Evolutionary conservation across 1,140 invertebrate genomes (phyloP).

Genomic region (Heliothis subflexa): DNA sequence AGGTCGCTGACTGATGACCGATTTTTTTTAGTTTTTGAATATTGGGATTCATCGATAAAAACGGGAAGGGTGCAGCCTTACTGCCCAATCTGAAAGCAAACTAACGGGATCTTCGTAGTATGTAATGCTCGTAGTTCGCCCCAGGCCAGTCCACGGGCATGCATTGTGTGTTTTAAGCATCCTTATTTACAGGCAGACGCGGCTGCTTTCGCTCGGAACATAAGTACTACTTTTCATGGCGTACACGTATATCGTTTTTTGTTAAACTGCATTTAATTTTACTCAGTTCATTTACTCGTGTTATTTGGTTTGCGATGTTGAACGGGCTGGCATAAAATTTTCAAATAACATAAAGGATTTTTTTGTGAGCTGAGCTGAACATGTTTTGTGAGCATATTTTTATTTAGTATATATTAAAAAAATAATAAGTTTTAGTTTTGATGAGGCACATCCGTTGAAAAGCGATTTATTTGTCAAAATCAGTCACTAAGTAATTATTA

Average conservation of each 20-base stretch:
- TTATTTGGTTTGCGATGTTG: background rate
- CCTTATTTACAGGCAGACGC: constrained; percentile 30
- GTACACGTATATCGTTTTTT: constrained; percentile 1
- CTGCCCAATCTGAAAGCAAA: constrained; percentile 8
- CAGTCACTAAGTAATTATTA: no score
- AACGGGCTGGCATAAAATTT: background rate
- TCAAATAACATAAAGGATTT: background rate
- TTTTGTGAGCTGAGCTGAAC: no score
- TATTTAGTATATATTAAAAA: no score
- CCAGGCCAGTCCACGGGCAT: constrained; percentile 1
- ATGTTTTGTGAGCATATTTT: no score
- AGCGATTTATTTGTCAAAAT: no score
- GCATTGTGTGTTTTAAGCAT: constrained; percentile 36
- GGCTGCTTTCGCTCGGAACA: constrained; percentile 11
- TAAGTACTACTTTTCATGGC: constrained; percentile 21
- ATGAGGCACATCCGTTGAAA: no score
- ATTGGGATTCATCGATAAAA: constrained; percentile 8
- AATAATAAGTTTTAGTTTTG: no score
- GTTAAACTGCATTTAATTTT: constrained; percentile 18
- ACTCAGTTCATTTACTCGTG: background rate
- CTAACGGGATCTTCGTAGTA: constrained; percentile 13
- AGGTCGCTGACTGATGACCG: constrained; percentile 4
- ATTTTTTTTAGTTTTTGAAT: background rate
- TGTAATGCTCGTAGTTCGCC: constrained; percentile 7
- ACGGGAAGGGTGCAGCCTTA: background rate